phyloP scores from a whole-genome alignment of 1,140 invertebrate genomes.

The Sweltsa coloradensis region DNA sequence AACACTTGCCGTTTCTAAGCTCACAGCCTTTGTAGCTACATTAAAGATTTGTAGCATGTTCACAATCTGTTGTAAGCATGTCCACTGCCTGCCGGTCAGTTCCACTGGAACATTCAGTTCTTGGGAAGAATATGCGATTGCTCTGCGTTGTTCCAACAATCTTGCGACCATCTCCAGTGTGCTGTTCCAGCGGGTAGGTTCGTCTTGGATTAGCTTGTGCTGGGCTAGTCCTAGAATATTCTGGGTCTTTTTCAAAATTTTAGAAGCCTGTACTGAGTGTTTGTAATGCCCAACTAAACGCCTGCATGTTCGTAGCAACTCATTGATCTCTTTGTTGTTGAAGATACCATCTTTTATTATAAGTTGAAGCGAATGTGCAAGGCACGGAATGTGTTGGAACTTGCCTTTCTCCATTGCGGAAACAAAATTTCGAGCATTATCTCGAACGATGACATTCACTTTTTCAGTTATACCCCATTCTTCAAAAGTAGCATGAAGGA shows the following conservation, averaged over 20 bases:
- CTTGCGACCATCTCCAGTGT: background rate
- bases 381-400: slow-evolving; percentile 1
- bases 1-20: background rate
- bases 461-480: background rate
- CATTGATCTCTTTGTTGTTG: background rate
- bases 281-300: slow-evolving; percentile 1
- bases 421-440: background rate
- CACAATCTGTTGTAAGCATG: background rate
- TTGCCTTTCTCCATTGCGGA: background rate
- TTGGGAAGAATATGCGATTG: background rate
- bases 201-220: slow-evolving; percentile 2
- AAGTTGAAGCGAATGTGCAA: background rate
- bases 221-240: background rate
- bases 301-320: background rate
- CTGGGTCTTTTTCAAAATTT: slow-evolving; percentile 1
- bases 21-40: background rate
- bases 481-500: background rate
- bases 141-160: background rate
- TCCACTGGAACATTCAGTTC: background rate
- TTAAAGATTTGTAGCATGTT: background rate
- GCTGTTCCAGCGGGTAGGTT: background rate
- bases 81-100: background rate
- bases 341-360: background rate
- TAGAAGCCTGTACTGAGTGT: background rate
- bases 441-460: background rate